phyloP scores from a whole-genome alignment of 1,140 invertebrate genomes.

The Drosophila azteca region DNA sequence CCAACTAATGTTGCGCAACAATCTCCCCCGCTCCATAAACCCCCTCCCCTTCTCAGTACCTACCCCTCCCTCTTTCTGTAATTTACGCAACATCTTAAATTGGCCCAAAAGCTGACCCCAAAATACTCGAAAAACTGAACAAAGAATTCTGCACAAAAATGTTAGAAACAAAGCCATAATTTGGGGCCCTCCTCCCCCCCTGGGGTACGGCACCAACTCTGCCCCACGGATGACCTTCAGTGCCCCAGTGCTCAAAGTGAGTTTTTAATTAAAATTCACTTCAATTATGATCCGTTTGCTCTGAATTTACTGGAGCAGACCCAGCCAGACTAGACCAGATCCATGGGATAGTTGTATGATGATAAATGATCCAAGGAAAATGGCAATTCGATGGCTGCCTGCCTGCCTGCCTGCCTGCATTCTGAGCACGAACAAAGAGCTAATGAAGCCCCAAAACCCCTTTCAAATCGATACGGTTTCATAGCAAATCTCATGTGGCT shows the following conservation, averaged over 20 bases:
- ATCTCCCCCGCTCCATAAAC: conserved; percentile 11
- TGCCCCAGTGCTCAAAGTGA: conserved; percentile 30
- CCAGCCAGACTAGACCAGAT: conserved; percentile 2
- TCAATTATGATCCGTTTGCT: conserved; percentile 65
- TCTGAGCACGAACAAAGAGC: conserved; percentile 42
- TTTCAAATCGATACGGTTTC: conserved; percentile 41
- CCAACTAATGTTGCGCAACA: conserved; percentile 59
- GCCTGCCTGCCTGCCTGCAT: conserved; percentile 30
- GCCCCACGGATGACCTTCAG: conserved; percentile 59
- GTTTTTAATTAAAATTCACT: conserved; percentile 71
- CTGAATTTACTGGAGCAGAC: conserved; percentile 52
- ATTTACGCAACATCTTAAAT: conserved; percentile 61
- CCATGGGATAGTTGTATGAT: conserved; percentile 15
- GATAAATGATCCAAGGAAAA: conserved; percentile 66
- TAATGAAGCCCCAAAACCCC: conserved; percentile 35
- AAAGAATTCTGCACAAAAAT: conserved; percentile 59
- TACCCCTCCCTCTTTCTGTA: conserved; percentile 35
- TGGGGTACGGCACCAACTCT: neutral
- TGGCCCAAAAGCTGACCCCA: conserved; percentile 51
- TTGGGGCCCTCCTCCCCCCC: conserved; percentile 13
- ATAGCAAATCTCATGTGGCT: conserved; percentile 9
- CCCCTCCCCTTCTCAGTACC: neutral
- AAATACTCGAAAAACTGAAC: conserved; percentile 22
- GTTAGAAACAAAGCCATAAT: conserved; percentile 63
- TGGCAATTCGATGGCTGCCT: conserved; percentile 23